Base-by-base conservation (phyloP, 2,797 vertebrate genomes). In the Sebastes steindachneri region DNA sequence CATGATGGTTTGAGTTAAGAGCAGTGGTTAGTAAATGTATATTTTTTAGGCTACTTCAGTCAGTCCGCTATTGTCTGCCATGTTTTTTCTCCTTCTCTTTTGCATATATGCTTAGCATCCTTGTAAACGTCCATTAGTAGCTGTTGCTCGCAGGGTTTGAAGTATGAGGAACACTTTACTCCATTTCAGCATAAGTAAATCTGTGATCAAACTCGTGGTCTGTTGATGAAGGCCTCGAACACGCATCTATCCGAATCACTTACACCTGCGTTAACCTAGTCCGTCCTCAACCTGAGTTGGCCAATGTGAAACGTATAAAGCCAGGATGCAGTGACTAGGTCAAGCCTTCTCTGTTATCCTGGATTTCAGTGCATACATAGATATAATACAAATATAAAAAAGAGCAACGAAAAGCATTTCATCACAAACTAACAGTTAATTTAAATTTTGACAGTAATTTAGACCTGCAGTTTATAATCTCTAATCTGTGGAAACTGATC, bases 231-330 rank as follows among this genome's bases (percentile, higher is more conserved):
- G 23, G 54, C 54, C 23, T 7, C 11, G 12, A 26, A 26, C 3
- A 7, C 3, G 0, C 0, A 60, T 2, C 5, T 3, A 48, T 48
- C 45, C 45, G 7, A 33, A 33, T 35, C 0, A 62, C 29, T 62
- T 0, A n/a, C 19, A 10, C 59, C 59, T 33, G n/a, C 10, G n/a
- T 63, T 63, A 14, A 63, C 19, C 28, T 14, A 35, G 59, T 21
- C 33, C 33, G 33, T 31, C 19, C 19, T 62, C 10, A 33, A 12
- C 19, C 29, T 7, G 5, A 17, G 17, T 31, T 11, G 19, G 28
- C 29, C 15, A 31, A n/a, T 11, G 29, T 21, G 29, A 62, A 62
- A 35, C 2, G 28, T 31, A n/a, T 31, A 1, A 29, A 29, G 28
- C 7, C 26, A 59, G 26, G 57, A 59, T 19, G 26, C 57, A 19